Evolutionary conservation across 2,888 invertebrate genomes (phyloP).

Genomic region (Macaria notata): DNA sequence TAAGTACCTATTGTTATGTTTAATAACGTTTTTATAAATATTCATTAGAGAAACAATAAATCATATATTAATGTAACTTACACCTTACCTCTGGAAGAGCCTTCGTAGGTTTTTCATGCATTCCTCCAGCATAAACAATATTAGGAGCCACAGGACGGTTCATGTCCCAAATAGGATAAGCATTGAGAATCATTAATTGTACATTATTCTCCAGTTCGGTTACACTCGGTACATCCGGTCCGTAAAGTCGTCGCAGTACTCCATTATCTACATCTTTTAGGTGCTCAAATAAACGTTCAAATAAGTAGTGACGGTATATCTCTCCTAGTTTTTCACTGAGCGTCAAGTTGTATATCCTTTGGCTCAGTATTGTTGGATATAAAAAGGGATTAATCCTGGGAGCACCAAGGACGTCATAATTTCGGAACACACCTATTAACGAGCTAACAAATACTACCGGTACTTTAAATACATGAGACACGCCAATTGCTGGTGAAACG

Average conservation of each 20-base stretch:
- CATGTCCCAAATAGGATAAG: conserved; percentile 53
- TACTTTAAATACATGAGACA: conserved; percentile 32
- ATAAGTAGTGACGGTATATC: conserved; percentile 16
- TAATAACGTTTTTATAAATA: too few species aligned
- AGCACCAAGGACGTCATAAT: conserved; percentile 22
- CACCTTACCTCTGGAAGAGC: conserved; percentile 58
- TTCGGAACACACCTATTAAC: conserved; percentile 5
- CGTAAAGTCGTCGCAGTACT: conserved; percentile 34
- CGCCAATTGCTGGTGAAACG: conserved; percentile 25
- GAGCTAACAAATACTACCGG: too few species aligned
- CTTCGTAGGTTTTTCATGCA: conserved; percentile 53
- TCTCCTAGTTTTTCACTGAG: conserved; percentile 24
- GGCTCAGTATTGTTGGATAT: conserved; percentile 13
- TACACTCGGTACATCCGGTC: conserved; percentile 33
- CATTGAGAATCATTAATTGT: conserved; percentile 62
- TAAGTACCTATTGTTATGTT: too few species aligned
- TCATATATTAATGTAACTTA: too few species aligned
- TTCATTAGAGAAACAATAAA: too few species aligned
- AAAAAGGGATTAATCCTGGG: conserved; percentile 12
- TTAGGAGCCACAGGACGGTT: conserved; percentile 60
- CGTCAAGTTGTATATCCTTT: conserved; percentile 18
- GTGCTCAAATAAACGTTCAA: conserved; percentile 11
- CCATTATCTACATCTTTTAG: conserved; percentile 22
- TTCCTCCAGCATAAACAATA: conserved; percentile 58
- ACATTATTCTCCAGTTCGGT: too few species aligned